A percentile compares a stretch with the other conserved stretches of the same genome.
Conservation (phyloP, 2,797 vertebrate species). For the Sebastes jordani region DNA sequence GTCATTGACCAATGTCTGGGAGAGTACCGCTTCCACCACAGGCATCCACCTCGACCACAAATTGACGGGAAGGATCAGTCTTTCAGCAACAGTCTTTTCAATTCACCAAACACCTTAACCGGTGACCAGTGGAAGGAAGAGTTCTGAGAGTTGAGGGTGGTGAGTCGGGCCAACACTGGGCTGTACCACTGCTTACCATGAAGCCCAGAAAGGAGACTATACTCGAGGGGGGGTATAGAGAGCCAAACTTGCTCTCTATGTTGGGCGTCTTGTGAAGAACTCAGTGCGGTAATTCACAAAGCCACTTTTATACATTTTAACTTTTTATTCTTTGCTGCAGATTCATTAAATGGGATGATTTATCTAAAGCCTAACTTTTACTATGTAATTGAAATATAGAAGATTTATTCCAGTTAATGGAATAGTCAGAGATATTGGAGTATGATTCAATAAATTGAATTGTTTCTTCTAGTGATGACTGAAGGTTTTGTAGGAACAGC, state of each 20-base stretch:
- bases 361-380: conserved; percentile 48
- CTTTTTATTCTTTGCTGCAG: conserved; percentile 37
- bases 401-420: not conserved
- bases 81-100: too few relatives aligned
- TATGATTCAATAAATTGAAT: not conserved
- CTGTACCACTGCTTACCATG: too few relatives aligned
- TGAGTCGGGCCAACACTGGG: too few relatives aligned
- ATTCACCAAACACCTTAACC: too few relatives aligned
- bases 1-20: too few relatives aligned
- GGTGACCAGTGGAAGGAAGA: too few relatives aligned
- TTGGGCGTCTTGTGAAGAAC: conserved; percentile 28
- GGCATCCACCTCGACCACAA: too few relatives aligned
- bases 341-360: conserved; percentile 51
- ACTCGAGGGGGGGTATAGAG: too few relatives aligned
- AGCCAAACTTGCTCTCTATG: not conserved
- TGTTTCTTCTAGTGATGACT: not conserved
- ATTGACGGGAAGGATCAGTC: too few relatives aligned
- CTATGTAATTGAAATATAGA: not conserved
- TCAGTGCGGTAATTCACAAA: conserved; percentile 37
- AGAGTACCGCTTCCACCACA: too few relatives aligned
- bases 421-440: not conserved
- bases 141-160: too few relatives aligned
- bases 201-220: too few relatives aligned
- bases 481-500: not conserved
- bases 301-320: conserved; percentile 19